Conservation (phyloP, 2,113 vertebrate genomes). For the Canis aureus region DNA sequence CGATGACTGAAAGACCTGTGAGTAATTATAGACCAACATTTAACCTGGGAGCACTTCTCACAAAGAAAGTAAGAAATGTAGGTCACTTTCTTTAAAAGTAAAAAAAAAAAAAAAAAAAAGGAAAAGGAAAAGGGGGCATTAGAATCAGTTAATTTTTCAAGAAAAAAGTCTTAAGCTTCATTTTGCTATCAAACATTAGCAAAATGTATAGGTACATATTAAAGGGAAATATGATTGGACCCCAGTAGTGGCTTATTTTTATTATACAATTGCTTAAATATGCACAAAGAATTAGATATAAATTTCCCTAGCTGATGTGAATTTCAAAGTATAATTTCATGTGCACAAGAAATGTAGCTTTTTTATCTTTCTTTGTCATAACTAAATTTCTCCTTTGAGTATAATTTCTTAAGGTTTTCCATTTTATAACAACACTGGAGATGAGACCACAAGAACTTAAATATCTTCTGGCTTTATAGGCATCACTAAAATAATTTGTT, state of each 20-base stretch:
- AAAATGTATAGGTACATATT: not conserved
- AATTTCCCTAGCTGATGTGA: not conserved
- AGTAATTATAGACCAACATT: not conserved
- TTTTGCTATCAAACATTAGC: conserved; percentile 14
- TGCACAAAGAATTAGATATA: not conserved
- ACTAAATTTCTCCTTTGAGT: conserved; percentile 25
- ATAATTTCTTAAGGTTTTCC: conserved; percentile 26
- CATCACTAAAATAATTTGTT: not conserved
- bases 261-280: conserved; percentile 38
- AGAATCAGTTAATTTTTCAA: not conserved
- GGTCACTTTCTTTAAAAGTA: conserved; percentile 14
- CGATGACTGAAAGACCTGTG: not conserved
- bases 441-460: not conserved
- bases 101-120: conserved; percentile 31
- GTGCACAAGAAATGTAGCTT: not conserved
- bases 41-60: not conserved
- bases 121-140: not conserved
- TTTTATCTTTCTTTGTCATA: not conserved
- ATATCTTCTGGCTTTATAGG: not conserved
- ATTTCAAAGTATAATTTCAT: conserved; percentile 24
- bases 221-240: not conserved
- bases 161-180: not conserved
- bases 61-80: not conserved
- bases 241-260: not conserved
- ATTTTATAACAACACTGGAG: not conserved